phyloP scores from a whole-genome alignment of 2,113 vertebrate genomes.

The Microcebus murinus region DNA sequence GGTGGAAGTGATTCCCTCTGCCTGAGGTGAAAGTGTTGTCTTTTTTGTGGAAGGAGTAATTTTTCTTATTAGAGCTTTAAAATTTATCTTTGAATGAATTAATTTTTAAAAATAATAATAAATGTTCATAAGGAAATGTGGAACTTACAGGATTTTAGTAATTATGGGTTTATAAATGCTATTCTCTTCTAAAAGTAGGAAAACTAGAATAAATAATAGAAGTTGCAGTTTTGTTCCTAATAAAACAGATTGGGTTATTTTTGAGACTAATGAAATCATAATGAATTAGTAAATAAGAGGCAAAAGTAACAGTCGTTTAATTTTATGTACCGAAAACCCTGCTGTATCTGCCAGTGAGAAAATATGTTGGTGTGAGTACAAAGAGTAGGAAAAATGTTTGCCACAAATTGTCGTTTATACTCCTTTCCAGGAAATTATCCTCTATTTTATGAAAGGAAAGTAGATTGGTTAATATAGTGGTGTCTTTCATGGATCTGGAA shows the following conservation, averaged over 20 bases:
- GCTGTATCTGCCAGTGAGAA: background rate
- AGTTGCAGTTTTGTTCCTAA: background rate
- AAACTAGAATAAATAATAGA: background rate
- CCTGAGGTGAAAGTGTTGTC: background rate
- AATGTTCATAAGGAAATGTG: background rate
- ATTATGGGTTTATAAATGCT: background rate
- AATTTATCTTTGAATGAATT: constrained; percentile 37
- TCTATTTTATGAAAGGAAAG: background rate
- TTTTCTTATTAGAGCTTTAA: background rate
- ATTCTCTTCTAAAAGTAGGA: background rate
- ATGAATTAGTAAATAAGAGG: background rate
- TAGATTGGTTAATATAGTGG: background rate
- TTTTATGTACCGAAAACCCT: background rate
- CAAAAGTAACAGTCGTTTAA: background rate
- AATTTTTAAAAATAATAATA: background rate
- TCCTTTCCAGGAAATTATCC: background rate
- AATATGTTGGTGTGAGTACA: background rate
- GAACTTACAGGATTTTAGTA: constrained; percentile 7
- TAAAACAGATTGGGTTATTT: constrained; percentile 1
- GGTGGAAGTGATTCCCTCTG: background rate
- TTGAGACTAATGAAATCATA: constrained; percentile 7
- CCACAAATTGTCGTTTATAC: background rate
- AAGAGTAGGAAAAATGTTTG: background rate
- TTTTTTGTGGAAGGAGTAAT: background rate
- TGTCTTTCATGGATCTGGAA: background rate